phyloP scores from a whole-genome alignment of 1,140 invertebrate species.

The Pteromalus puparum region DNA sequence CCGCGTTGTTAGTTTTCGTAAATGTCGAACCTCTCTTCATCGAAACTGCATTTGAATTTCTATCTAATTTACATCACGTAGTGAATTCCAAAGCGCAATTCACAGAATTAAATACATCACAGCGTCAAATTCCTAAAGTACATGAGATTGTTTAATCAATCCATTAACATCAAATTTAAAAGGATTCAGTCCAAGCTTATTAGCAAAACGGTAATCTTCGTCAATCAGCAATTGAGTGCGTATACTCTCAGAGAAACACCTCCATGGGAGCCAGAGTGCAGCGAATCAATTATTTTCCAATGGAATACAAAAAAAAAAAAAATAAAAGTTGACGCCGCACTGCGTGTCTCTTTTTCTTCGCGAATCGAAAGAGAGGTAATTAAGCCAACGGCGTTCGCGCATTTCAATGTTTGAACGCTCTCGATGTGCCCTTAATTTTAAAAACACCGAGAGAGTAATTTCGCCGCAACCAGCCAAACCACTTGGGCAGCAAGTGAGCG shows the following conservation, averaged over 20 bases:
- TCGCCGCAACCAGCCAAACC: slow-evolving; percentile 12
- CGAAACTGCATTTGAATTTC: too few relatives aligned
- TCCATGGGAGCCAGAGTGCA: not conserved
- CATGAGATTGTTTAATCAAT: too few relatives aligned
- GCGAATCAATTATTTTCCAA: slow-evolving; percentile 1
- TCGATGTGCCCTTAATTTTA: slow-evolving; percentile 3
- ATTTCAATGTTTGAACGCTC: not conserved
- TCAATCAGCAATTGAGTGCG: not conserved
- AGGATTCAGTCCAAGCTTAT: too few relatives aligned
- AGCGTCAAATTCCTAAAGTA: too few relatives aligned
- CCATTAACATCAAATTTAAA: too few relatives aligned
- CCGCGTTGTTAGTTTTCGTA: not conserved
- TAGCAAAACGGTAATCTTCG: too few relatives aligned
- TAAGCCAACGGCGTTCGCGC: not conserved
- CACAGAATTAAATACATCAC: too few relatives aligned
- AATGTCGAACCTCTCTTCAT: not conserved
- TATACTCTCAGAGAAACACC: not conserved
- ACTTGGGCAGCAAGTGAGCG: not conserved
- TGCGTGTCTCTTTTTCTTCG: not conserved
- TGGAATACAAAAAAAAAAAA: not conserved
- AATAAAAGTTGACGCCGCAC: too few relatives aligned
- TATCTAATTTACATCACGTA: too few relatives aligned
- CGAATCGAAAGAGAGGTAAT: not conserved
- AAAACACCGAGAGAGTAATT: slow-evolving; percentile 5
- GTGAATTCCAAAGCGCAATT: too few relatives aligned